A percentile compares a stretch with the other conserved stretches of the same genome.
phyloP scores from a whole-genome alignment of 2,113 vertebrate species.

The Copsychus sechellarum region DNA sequence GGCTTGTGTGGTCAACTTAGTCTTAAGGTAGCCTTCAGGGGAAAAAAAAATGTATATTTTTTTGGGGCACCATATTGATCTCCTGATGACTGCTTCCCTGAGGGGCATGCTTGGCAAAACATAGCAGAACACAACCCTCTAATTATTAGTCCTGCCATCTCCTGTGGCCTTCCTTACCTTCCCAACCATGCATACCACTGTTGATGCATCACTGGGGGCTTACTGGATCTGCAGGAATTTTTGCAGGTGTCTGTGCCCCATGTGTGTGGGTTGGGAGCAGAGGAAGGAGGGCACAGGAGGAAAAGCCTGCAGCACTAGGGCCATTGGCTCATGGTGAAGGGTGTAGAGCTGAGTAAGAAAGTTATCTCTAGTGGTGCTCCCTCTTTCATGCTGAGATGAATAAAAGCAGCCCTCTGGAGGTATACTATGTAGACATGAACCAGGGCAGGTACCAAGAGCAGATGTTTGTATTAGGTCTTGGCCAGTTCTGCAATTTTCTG shows the following conservation, averaged over 20 bases:
- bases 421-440: slow-evolving; percentile 37
- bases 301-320: accelerated
- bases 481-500: slow-evolving; percentile 45
- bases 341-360: not conserved
- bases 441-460: slow-evolving; percentile 48
- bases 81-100: not conserved
- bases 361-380: not conserved
- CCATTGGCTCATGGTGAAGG: accelerated
- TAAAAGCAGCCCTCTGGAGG: slow-evolving; percentile 33
- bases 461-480: slow-evolving; percentile 58
- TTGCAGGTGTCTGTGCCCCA: accelerated
- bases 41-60: not conserved
- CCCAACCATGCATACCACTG: accelerated
- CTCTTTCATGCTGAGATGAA: not conserved
- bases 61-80: not conserved
- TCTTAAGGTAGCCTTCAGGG: not conserved
- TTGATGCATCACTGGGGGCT: not conserved
- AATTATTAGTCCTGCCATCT: not conserved
- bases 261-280: not conserved
- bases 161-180: not conserved
- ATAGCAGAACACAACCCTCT: not conserved
- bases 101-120: not conserved
- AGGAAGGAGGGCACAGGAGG: not conserved
- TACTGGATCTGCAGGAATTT: not conserved
- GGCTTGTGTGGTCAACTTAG: not conserved